Evolutionary conservation across 1,140 invertebrate genomes (phyloP), one percentile per base, ranked within the genome.

Genomic region (Plectrocnemia conspersa): DNA sequence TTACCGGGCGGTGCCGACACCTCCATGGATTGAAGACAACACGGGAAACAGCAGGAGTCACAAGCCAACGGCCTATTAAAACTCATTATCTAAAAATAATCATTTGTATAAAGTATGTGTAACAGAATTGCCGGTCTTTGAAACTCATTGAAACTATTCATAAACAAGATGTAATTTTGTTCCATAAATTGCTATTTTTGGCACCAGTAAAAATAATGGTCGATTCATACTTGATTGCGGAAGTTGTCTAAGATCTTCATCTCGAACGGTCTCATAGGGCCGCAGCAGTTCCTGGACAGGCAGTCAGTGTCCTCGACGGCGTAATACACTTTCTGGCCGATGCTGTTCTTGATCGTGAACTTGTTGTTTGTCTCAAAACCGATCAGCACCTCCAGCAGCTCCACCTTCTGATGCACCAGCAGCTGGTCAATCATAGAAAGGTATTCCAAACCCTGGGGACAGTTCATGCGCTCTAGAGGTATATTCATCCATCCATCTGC

Each of bases 361-460:
- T 91, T 93, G 66, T 93, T 94, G 64, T 87, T 85, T n/a, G 88
- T 91, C 72, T 93, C 90, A 73, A 86, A 93, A n/a, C 88, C 88
- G 54, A 82, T 83, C 60, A 90, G 81, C 13, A 83, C 86, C 82
- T 95, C 90, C 16, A 93, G 64, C 5, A 89, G 61, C 68, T 94
- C 90, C 7, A 91, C 80, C 75, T 93, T 90, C 70, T 94, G 91
- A 64, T 93, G 85, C 36, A 97, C 80, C 49, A 93, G 75, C 35
- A 96, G 74, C 63, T 90, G 84, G 72, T 96, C 91, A 80, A 95
- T 83, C 80, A 79, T 81, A 69, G 88, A 89, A 75, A 96, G 84
- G 80, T 91, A 96, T 79, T 93, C 91, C 78, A 97, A 85, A 59
- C 91, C 93, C 65, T 82, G 88, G 45, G 88, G 93, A 77, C 86